Conservation (phyloP, 2,113 vertebrate species). For the Tamias sibiricus region DNA sequence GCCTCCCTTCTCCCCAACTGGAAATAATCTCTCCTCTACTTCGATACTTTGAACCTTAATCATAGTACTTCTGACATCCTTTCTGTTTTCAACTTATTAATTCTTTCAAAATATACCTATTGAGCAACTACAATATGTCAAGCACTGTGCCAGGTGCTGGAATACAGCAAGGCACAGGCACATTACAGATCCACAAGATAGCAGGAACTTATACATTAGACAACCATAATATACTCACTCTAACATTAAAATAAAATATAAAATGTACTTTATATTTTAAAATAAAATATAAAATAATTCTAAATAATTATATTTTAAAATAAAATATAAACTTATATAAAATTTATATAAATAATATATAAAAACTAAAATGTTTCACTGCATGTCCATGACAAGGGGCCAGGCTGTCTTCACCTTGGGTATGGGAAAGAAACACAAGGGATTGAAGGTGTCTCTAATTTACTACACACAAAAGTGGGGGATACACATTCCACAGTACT, state of each 20-base stretch:
- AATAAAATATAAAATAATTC: no score
- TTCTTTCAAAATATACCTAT: constrained; percentile 33
- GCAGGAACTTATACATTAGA: neutral
- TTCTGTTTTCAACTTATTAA: neutral
- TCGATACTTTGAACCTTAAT: constrained; percentile 22
- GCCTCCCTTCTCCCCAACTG: neutral
- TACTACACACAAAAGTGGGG: neutral
- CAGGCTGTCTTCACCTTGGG: neutral
- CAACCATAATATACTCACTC: neutral
- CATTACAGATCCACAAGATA: neutral
- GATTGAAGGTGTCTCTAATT: neutral
- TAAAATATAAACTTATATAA: no score
- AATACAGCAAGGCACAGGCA: neutral
- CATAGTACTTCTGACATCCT: neutral
- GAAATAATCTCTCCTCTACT: neutral
- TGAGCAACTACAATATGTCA: neutral
- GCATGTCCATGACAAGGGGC: neutral
- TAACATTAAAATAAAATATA: neutral
- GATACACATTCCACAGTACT: neutral
- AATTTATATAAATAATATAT: no score
- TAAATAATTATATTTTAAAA: no score
- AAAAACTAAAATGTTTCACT: neutral
- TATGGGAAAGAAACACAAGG: neutral
- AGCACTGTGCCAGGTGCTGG: neutral
- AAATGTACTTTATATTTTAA: no score